Conservation (phyloP, 2,113 vertebrate genomes). For the Notothenia coriiceps region DNA sequence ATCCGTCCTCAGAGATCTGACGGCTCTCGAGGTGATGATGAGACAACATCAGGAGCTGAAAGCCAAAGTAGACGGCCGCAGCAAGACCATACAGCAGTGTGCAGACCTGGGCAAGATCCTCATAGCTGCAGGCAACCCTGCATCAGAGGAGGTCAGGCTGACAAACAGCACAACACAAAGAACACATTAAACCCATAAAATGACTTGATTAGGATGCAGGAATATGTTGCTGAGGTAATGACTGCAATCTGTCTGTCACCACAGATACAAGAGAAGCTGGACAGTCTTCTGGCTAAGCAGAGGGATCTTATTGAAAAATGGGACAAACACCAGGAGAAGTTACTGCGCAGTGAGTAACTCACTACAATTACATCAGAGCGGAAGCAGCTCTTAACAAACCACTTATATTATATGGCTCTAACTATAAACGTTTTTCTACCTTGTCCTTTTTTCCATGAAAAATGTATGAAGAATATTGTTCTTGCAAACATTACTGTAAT, state of each 20-base stretch:
- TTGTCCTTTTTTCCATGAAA: conserved; percentile 26
- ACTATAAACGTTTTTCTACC: conserved; percentile 17
- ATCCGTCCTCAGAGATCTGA: conserved; percentile 86
- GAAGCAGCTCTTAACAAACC: conserved; percentile 21
- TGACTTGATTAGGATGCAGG: background rate
- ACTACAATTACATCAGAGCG: background rate
- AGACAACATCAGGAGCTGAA: conserved; percentile 93
- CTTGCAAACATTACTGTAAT: background rate
- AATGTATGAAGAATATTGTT: conserved; percentile 28
- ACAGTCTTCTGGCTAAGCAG: conserved; percentile 90
- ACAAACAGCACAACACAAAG: conserved; percentile 1
- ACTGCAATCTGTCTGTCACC: conserved; percentile 24
- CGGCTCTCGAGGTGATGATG: conserved; percentile 88
- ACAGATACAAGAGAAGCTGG: conserved; percentile 93
- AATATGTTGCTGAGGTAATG: conserved; percentile 29
- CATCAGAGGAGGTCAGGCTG: conserved; percentile 89
- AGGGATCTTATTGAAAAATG: conserved; percentile 91
- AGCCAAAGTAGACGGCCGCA: conserved; percentile 91
- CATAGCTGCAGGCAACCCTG: conserved; percentile 89
- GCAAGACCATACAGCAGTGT: conserved; percentile 90
- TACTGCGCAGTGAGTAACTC: conserved; percentile 88
- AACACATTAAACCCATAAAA: background rate
- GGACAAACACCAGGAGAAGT: conserved; percentile 91
- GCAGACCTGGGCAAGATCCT: conserved; percentile 90
- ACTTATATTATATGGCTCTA: conserved; percentile 28